Evolutionary conservation across 2,797 vertebrate species (phyloP).

Genomic region (Bovichtus diacanthus): DNA sequence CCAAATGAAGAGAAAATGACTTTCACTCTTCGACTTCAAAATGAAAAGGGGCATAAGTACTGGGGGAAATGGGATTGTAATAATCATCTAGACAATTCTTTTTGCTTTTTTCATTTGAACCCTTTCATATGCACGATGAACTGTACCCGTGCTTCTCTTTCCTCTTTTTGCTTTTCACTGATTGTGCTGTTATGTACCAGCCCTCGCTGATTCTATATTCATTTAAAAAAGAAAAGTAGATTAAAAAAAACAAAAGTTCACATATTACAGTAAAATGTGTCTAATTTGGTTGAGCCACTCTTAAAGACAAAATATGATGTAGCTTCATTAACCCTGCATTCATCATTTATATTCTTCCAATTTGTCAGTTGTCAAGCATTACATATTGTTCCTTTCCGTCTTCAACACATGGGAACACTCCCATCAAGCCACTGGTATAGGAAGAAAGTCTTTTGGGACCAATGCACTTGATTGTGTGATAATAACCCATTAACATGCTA

Average conservation of each 20-base stretch:
- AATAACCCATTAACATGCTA: conserved; percentile 75
- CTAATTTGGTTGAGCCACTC: conserved; percentile 13
- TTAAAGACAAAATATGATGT: conserved; percentile 18
- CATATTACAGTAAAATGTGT: neutral
- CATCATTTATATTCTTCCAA: conserved; percentile 51
- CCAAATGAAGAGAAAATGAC: too few relatives aligned
- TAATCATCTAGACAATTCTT: too few relatives aligned
- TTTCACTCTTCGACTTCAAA: too few relatives aligned
- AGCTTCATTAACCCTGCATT: conserved; percentile 42
- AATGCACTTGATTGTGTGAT: conserved; percentile 57
- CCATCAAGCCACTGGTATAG: conserved; percentile 42
- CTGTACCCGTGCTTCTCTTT: too few relatives aligned
- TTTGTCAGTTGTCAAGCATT: conserved; percentile 58
- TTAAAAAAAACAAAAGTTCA: neutral
- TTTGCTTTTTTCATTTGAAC: too few relatives aligned
- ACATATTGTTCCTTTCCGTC: conserved; percentile 37
- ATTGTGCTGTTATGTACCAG: too few relatives aligned
- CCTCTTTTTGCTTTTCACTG: too few relatives aligned
- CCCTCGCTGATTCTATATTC: too few relatives aligned
- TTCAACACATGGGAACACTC: conserved; percentile 46
- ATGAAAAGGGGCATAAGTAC: too few relatives aligned
- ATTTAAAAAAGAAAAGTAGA: too few relatives aligned
- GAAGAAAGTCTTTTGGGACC: conserved; percentile 53
- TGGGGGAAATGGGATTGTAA: too few relatives aligned
- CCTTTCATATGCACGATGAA: too few relatives aligned